phyloP scores from a whole-genome alignment of 2,113 vertebrate genomes.

The Misgurnus anguillicaudatus region DNA sequence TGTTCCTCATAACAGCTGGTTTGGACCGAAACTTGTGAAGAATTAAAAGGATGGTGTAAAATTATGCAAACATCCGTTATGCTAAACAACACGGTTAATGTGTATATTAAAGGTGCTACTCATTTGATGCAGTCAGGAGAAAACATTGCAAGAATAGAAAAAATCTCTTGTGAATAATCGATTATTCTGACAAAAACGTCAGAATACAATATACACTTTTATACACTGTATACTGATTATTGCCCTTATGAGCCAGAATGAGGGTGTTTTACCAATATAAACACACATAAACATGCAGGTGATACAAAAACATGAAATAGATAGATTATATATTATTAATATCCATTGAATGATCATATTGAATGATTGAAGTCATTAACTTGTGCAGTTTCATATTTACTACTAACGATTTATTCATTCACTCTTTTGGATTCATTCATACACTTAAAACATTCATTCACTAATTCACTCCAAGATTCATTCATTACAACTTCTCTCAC shows the following conservation, averaged over 20 bases:
- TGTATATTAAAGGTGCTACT: neutral
- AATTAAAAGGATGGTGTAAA: neutral
- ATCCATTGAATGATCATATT: too few species aligned
- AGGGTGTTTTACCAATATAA: neutral
- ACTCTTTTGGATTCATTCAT: neutral
- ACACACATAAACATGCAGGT: neutral
- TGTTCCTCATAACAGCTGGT: slow-evolving; percentile 8
- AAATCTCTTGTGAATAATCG: neutral
- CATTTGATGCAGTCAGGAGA: slow-evolving; percentile 12
- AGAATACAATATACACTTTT: too few species aligned
- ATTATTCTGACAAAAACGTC: slow-evolving; percentile 39
- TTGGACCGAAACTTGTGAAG: slow-evolving; percentile 1
- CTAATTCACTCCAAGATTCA: neutral
- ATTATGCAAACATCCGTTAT: neutral
- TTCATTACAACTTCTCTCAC: neutral
- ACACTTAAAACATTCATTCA: neutral
- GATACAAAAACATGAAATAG: neutral
- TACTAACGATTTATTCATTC: neutral
- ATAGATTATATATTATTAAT: too few species aligned
- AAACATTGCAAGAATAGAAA: slow-evolving; percentile 1
- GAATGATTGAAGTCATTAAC: too few species aligned
- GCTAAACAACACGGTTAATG: neutral
- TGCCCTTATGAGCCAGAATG: neutral
- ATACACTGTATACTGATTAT: slow-evolving; percentile 21
- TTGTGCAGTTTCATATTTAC: neutral